Evolutionary conservation across 1,140 invertebrate species (phyloP), one percentile per base, ranked within the genome.

Genomic region (Phenacoccus solenopsis): DNA sequence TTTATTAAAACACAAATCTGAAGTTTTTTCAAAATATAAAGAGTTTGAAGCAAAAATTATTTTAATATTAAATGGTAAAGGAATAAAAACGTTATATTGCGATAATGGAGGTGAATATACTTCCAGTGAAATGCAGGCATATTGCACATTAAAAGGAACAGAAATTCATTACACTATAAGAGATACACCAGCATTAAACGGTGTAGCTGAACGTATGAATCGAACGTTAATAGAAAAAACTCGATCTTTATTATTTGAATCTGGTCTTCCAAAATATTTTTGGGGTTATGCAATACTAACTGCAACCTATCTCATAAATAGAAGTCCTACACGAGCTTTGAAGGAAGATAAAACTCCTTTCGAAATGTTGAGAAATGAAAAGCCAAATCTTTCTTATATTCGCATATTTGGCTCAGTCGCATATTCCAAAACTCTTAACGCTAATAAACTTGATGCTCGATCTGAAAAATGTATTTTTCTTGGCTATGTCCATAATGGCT

Each of bases 101-200:
- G 73, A 73, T 61, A 72, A 72, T 70, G 59, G 72, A 24, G 73
- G 73, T 10, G 70, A 72, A 67, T 70, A 67, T 67, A 56, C 30
- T 12, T 70, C 69, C 7, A 70, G 61, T 38, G 38, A 74, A 56
- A 28, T 75, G 12, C 73, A 73, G 67, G 38, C 72, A 12, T 75
- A 73, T 71, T 72, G 69, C 61, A 70, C 49, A n/a, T 70, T 74
- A 35, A 75, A 76, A 70, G 75, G 76, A 25, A 78, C 77, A 24
- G 61, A 68, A 28, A 71, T 76, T 38, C 72, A 78, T 38, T 73
- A 67, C 13, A 77, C 76, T 9, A 70, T 73, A 16, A 69, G 72
- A 25, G 76, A 78, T 49, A 73, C 75, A n/a, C 76, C 78, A 61
- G 68, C 77, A 68, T 71, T 74, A 67, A 80, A 80, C 74, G 79